Base-by-base conservation (phyloP, 2,888 invertebrate species). In the Yponomeuta cagnagella region DNA sequence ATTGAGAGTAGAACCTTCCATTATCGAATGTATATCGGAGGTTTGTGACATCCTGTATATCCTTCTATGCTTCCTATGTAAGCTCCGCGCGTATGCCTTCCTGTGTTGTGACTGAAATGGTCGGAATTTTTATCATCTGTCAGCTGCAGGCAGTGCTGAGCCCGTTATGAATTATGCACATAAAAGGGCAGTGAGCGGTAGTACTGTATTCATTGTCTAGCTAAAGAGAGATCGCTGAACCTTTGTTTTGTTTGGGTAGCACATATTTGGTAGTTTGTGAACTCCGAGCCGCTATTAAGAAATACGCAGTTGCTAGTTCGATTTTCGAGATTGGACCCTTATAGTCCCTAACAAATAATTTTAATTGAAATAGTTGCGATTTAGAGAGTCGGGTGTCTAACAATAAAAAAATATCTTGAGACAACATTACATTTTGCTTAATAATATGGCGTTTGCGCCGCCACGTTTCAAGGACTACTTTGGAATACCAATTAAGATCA, bases 151-250 rank as follows among this genome's bases (percentile, higher is more conserved):
- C 76, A 77, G 80, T 79, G 79, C 79, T 73, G 76, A 77, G 73
- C 75, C 73, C 77, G 74, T 73, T 77, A 88, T 89, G 87, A 88
- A 89, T 89, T 86, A 90, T 89, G 85, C 82, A 85, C 83, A 77
- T 68, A 58, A 68, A 48, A 48, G 68, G 68, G 68, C 68, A 37
- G 68, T 30, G 4, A 31, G 10, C 23, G 31, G 52, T 15, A 30
- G 12, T 68, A 31, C 80, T 58, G 52, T 58, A 76, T 76, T 75
- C 78, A 80, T 81, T 81, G 79, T 79, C 78, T 79, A 15, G 52
- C 77, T 74, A 72, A 43, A 43, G 76, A 76, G 73, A 74, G 68
- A 74, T 71, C 75, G 76, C 77, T 73, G 73, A 73, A 73, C 72
- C 75, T 43, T 31, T 67, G 67, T 67, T 43, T 67, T 67, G 37